Evolutionary conservation across 35 echinoderm and acorn worm species (phyloP).

Genomic region (Stichopus chloronotus): DNA sequence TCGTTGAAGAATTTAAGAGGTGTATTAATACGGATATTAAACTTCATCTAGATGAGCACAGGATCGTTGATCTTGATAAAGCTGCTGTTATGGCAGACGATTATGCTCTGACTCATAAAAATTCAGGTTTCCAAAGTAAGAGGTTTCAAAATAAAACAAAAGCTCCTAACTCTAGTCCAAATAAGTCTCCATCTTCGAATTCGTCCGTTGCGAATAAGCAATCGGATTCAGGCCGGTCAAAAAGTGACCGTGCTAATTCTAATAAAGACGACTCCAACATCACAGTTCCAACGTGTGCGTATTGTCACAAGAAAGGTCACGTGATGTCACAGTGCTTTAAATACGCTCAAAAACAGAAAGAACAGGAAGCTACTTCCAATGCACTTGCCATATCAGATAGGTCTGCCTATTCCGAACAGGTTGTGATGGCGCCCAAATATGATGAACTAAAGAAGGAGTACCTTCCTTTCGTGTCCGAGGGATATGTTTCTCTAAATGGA

Average conservation of each 20-base stretch:
- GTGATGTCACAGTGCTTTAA: no score
- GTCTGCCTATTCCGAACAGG: no score
- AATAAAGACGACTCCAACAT: neutral
- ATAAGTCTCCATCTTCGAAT: neutral
- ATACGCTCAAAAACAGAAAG: neutral
- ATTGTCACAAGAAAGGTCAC: neutral
- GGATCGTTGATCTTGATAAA: no score
- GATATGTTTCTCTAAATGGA: no score
- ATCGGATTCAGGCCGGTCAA: neutral
- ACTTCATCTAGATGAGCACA: no score
- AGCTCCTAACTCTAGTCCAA: neutral
- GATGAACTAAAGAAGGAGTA: no score
- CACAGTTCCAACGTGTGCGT: no score
- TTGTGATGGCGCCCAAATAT: no score
- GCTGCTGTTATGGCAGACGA: slow-evolving; percentile 20
- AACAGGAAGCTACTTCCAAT: neutral
- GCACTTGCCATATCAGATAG: slow-evolving; percentile 15
- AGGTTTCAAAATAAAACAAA: neutral
- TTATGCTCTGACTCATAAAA: slow-evolving; percentile 14
- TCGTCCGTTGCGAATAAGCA: neutral
- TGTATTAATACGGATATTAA: no score
- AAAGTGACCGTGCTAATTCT: neutral
- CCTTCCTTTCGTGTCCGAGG: no score
- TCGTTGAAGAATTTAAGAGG: slow-evolving; percentile 34
- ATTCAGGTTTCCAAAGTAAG: neutral